Evolutionary conservation across 2,113 vertebrate species (phyloP).

Genomic region (Calyptommatus sinebrachiatus): DNA sequence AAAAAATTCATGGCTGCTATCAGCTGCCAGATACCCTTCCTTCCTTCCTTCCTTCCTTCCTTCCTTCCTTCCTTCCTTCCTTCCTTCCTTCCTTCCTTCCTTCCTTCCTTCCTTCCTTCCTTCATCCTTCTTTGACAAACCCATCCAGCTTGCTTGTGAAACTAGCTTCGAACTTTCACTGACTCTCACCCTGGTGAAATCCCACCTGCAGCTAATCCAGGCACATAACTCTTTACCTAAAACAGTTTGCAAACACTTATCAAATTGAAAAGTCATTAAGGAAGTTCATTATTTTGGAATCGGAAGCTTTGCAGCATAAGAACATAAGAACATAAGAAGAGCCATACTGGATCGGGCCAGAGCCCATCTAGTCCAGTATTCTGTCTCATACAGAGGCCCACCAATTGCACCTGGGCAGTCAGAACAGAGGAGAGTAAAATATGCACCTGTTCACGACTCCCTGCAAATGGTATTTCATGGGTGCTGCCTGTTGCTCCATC

Average conservation of each 20-base stretch:
- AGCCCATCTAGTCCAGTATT: too few relatives aligned
- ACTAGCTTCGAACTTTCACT: conserved; percentile 16
- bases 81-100: background rate
- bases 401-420: too few relatives aligned
- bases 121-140: background rate
- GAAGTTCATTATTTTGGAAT: background rate
- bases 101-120: too few relatives aligned
- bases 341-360: too few relatives aligned
- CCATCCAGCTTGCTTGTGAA: conserved; percentile 2
- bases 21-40: conserved; percentile 8
- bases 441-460: too few relatives aligned
- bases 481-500: too few relatives aligned
- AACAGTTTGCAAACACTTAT: conserved; percentile 11
- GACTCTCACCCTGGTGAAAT: conserved; percentile 25
- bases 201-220: conserved; percentile 47
- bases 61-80: background rate
- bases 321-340: too few relatives aligned
- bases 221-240: conserved; percentile 26
- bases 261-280: conserved; percentile 11
- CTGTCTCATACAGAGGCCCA: too few relatives aligned
- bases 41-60: too few relatives aligned
- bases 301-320: background rate
- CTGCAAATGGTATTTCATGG: too few relatives aligned
- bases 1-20: background rate
- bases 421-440: too few relatives aligned